Evolutionary conservation across 2,113 vertebrate species (phyloP).

Genomic region (Lasiurus cinereus): DNA sequence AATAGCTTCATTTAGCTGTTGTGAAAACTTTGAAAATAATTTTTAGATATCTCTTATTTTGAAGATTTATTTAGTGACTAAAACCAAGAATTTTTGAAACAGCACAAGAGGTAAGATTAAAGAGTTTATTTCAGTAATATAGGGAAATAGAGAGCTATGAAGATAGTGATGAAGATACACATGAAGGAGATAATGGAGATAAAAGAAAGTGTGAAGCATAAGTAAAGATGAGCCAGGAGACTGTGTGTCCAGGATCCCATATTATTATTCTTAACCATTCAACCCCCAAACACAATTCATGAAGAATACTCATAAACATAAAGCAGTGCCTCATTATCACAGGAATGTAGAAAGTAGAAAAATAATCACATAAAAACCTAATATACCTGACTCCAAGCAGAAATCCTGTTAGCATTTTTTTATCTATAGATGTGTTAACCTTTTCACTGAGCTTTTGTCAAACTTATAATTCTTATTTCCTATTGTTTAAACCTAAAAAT

Average conservation of each 20-base stretch:
- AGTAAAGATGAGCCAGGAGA: neutral
- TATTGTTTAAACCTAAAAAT: constrained; percentile 40
- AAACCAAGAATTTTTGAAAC: constrained; percentile 42
- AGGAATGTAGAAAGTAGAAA: neutral
- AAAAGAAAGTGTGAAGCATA: neutral
- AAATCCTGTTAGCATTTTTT: neutral
- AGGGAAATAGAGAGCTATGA: neutral
- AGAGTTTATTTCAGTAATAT: neutral
- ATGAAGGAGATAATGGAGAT: neutral
- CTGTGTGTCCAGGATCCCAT: neutral
- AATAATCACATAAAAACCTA: neutral
- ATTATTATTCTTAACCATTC: neutral
- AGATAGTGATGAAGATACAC: neutral
- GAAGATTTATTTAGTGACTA: constrained; percentile 43
- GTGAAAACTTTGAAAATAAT: neutral
- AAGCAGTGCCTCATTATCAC: neutral
- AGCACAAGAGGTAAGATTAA: neutral
- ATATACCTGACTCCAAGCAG: neutral
- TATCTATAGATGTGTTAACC: neutral
- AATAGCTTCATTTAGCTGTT: constrained; percentile 29
- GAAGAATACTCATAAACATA: neutral
- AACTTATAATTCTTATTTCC: neutral
- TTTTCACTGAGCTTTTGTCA: neutral
- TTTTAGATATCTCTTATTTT: constrained; percentile 38
- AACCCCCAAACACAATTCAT: neutral